Conservation (phyloP, 2,113 vertebrate species). For the Psephotus haematonotus region DNA sequence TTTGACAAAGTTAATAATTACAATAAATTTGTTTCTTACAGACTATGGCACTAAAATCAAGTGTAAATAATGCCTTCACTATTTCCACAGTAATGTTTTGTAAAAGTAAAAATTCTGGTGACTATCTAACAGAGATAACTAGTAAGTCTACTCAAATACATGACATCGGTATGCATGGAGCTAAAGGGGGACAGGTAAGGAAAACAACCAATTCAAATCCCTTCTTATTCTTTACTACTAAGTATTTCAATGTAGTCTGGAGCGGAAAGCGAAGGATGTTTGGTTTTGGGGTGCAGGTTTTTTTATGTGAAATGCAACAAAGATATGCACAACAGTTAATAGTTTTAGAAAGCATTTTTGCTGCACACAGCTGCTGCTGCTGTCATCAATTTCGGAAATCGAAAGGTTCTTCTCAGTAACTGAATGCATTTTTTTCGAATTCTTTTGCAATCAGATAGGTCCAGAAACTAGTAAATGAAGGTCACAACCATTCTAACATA, state of each 20-base stretch:
- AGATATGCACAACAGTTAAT: not conserved
- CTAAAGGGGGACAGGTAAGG: not conserved
- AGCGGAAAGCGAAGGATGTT: not conserved
- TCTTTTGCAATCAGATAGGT: not conserved
- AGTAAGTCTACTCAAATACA: not conserved
- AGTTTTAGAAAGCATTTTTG: not conserved
- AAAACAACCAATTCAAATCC: not conserved
- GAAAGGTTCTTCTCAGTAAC: not conserved
- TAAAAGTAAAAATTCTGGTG: not conserved
- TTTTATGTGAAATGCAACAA: not conserved
- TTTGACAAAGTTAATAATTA: not conserved
- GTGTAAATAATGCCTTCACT: not conserved
- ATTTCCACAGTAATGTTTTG: not conserved
- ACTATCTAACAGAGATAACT: not conserved
- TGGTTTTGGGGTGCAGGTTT: not conserved
- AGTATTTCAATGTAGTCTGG: too few species aligned
- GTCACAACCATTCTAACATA: not conserved
- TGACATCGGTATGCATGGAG: accelerated
- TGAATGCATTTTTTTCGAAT: accelerated
- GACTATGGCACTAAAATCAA: not conserved
- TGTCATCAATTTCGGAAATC: not conserved
- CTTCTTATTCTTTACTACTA: not conserved
- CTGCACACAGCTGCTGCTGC: not conserved
- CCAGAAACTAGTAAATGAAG: not conserved
- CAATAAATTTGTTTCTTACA: not conserved